Conservation (phyloP, 2,797 vertebrate genomes). For the Acipenser transmontanus region DNA sequence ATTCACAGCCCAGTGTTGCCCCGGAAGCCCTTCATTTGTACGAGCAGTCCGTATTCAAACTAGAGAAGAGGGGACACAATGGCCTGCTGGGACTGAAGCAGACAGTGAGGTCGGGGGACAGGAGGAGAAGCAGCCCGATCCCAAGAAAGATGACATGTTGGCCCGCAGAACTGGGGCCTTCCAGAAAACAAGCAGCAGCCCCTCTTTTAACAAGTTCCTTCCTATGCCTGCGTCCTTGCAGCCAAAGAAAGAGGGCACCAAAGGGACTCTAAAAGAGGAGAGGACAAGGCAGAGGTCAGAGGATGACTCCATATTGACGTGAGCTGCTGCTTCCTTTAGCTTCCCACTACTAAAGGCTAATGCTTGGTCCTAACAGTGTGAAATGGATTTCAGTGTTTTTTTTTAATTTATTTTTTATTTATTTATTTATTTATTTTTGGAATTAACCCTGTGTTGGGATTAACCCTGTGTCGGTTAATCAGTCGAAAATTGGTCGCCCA, state of each 20-base stretch:
- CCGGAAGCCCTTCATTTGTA: constrained; percentile 13
- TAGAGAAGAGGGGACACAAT: no score
- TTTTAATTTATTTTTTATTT: neutral
- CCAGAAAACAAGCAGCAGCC: constrained; percentile 40
- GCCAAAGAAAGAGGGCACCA: constrained; percentile 9
- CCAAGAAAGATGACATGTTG: constrained; percentile 74
- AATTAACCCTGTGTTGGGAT: neutral
- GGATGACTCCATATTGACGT: neutral
- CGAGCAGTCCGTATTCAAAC: neutral
- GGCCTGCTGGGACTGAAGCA: constrained; percentile 4
- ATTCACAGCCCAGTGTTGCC: constrained; percentile 23
- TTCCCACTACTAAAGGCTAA: neutral
- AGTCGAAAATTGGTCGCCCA: no score
- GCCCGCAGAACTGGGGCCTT: constrained; percentile 56
- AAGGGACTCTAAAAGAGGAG: neutral
- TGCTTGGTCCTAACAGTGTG: constrained; percentile 1
- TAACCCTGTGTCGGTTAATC: neutral
- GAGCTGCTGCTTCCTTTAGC: neutral
- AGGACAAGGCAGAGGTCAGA: constrained; percentile 14
- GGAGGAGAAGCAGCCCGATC: constrained; percentile 32
- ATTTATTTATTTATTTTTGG: neutral
- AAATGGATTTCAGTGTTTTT: neutral
- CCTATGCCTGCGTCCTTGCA: constrained; percentile 26
- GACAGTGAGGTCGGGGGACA: constrained; percentile 17
- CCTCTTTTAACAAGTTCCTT: constrained; percentile 28